Evolutionary conservation across 92 coral and sea anemone species (phyloP).

Genomic region (Epizoanthus stellaris): DNA sequence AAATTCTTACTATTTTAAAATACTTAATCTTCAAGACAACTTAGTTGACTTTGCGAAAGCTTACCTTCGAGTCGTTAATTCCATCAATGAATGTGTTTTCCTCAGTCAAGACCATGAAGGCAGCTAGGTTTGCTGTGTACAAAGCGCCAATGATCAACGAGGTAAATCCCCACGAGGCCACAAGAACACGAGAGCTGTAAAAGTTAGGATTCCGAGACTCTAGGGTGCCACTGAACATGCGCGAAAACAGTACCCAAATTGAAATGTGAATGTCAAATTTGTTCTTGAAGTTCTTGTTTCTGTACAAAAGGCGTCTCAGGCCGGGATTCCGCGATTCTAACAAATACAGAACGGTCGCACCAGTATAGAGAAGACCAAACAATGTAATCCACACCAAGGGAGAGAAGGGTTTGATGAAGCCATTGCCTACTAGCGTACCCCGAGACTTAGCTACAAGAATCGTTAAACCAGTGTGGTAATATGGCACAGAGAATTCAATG

Average conservation of each 20-base stretch:
- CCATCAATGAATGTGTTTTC: slow-evolving; percentile 61
- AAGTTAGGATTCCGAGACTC: slow-evolving; percentile 58
- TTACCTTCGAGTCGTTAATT: slow-evolving; percentile 68
- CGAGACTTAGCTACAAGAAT: slow-evolving; percentile 68
- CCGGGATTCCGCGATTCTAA: slow-evolving; percentile 68
- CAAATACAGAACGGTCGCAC: slow-evolving; percentile 52
- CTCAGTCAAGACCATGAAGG: slow-evolving; percentile 72
- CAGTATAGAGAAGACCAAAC: slow-evolving; percentile 65
- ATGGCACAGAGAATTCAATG: slow-evolving; percentile 69
- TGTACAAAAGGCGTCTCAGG: slow-evolving; percentile 41
- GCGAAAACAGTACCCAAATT: slow-evolving; percentile 69
- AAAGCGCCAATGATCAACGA: slow-evolving; percentile 60
- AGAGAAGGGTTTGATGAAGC: slow-evolving; percentile 67
- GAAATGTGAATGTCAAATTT: slow-evolving; percentile 65
- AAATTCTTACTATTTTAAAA: too few relatives aligned
- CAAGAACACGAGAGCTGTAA: slow-evolving; percentile 67
- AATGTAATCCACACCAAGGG: slow-evolving; percentile 51
- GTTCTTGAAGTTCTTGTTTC: slow-evolving; percentile 45
- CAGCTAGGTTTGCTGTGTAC: slow-evolving; percentile 76
- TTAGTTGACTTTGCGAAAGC: not conserved
- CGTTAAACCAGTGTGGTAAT: slow-evolving; percentile 66
- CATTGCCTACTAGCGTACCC: slow-evolving; percentile 66
- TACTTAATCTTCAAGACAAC: too few relatives aligned
- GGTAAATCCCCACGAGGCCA: slow-evolving; percentile 67
- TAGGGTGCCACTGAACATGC: slow-evolving; percentile 68